Evolutionary conservation across 2,888 invertebrate species (phyloP).

Genomic region (Harmothoe impar): DNA sequence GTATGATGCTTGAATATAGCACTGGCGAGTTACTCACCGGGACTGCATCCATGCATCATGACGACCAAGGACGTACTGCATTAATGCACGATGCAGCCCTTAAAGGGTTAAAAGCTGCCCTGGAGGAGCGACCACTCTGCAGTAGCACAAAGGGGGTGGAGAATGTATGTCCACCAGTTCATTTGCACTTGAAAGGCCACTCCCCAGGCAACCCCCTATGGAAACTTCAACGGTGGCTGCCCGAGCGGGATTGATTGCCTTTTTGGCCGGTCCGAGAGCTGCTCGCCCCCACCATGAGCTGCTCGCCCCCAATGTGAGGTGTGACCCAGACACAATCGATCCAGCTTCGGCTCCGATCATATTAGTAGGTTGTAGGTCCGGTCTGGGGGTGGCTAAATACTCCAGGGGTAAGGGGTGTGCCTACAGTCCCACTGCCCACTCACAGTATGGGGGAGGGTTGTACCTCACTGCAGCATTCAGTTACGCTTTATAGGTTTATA

Average conservation of each 20-base stretch:
- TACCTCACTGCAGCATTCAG: no score
- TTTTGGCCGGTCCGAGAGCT: neutral
- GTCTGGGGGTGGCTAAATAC: neutral
- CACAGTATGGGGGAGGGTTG: no score
- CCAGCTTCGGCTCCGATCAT: neutral
- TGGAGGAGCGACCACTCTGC: neutral
- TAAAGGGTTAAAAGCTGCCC: no score
- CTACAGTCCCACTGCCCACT: no score
- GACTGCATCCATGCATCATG: no score
- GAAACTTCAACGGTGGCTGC: neutral
- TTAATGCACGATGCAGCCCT: no score
- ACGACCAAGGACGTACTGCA: no score
- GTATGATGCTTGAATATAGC: no score
- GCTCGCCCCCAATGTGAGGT: neutral
- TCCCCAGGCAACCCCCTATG: neutral
- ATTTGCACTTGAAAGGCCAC: constrained; percentile 32
- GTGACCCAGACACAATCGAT: constrained; percentile 7
- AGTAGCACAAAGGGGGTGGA: neutral
- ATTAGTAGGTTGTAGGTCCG: neutral
- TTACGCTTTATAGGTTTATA: no score
- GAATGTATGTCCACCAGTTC: neutral
- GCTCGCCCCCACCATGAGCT: neutral
- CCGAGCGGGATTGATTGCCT: neutral
- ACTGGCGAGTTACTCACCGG: no score
- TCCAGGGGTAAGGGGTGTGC: neutral